Base-by-base conservation (phyloP, 1,140 invertebrate genomes). In the Drosophila persimilis region DNA sequence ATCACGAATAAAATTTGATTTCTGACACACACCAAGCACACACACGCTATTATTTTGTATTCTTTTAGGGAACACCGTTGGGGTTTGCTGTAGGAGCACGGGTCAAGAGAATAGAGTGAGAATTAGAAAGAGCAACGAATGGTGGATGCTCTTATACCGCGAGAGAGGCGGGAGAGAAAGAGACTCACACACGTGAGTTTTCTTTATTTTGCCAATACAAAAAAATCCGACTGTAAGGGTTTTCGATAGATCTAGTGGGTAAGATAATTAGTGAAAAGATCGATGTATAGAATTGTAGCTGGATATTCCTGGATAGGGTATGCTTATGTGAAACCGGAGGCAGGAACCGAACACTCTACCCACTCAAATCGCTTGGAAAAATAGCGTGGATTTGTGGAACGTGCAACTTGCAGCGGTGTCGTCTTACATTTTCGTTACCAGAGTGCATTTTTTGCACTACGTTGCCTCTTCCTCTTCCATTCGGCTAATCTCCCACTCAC, bases 391-490 rank as follows among this genome's bases (percentile, higher is more conserved):
- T 13, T 39, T 39, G 24, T 57, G 54, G 63, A 86, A 85, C 81
- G 81, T 85, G 73, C 69, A 57, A 52, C 52, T 77, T 86, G 73
- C 69, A 57, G 46, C 52, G 81, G 79, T 85, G 75, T 85, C 77
- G 57, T 45, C 59, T 85, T 85, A 86, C 81, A 86, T 41, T 53
- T 74, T 55, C 45, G 48, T 56, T 62, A 54, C 44, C 15, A 53
- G 61, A 54, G 26, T 45, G 66, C 47, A 39, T 53, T 20, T 56
- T 45, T 17, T 63, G 15, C 39, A 55, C 9, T 35, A 35, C 9
- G 9, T 35, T 11, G 9, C 31, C 9, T 35, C 31, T 31, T 8
- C 29, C 29, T 31, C 29, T 35, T 35, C 9, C 9, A 35, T 35
- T 35, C 31, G 9, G 31, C 31, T 9, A 35, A 11, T 39, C 35